A percentile compares a stretch with the other conserved stretches of the same genome.
Evolutionary conservation across 2,113 vertebrate species (phyloP).

Genomic region (Ceyx melanurus): DNA sequence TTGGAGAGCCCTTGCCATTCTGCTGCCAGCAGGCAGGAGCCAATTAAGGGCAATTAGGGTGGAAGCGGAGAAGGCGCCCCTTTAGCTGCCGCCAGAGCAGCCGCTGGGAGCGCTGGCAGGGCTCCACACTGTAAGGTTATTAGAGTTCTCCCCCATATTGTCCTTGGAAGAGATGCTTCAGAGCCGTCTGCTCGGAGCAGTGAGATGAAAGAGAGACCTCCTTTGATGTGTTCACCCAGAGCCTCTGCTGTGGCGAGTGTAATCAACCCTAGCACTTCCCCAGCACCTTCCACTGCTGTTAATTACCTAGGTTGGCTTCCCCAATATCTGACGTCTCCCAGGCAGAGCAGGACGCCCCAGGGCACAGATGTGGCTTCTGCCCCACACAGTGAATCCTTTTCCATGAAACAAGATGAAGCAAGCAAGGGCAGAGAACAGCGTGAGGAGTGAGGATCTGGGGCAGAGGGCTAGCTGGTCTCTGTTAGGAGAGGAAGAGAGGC

Average conservation of each 20-base stretch:
- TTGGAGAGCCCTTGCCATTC: slow-evolving; percentile 52
- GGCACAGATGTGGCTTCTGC: not conserved
- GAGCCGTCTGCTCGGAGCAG: slow-evolving; percentile 12
- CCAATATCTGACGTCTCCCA: not conserved
- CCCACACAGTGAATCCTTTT: not conserved
- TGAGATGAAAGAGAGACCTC: slow-evolving; percentile 16
- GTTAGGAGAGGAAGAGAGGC: not conserved
- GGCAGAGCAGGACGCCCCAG: not conserved
- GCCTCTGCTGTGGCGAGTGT: not conserved
- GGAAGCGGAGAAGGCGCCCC: slow-evolving; percentile 65
- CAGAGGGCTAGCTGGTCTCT: not conserved
- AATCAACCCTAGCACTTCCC: not conserved
- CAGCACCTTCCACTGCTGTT: not conserved
- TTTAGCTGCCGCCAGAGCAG: slow-evolving; percentile 48
- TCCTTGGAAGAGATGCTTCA: slow-evolving; percentile 61
- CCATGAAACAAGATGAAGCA: not conserved
- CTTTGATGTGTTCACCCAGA: slow-evolving; percentile 46
- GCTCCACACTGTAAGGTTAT: slow-evolving; percentile 60
- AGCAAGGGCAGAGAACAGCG: not conserved
- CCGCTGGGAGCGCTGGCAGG: slow-evolving; percentile 54
- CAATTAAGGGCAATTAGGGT: slow-evolving; percentile 71
- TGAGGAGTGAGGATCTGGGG: not conserved
- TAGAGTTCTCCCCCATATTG: slow-evolving; percentile 63
- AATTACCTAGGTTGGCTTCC: not conserved
- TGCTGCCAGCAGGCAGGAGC: slow-evolving; percentile 67